Conservation (phyloP, 2,113 vertebrate species). For the Centropristis striata region DNA sequence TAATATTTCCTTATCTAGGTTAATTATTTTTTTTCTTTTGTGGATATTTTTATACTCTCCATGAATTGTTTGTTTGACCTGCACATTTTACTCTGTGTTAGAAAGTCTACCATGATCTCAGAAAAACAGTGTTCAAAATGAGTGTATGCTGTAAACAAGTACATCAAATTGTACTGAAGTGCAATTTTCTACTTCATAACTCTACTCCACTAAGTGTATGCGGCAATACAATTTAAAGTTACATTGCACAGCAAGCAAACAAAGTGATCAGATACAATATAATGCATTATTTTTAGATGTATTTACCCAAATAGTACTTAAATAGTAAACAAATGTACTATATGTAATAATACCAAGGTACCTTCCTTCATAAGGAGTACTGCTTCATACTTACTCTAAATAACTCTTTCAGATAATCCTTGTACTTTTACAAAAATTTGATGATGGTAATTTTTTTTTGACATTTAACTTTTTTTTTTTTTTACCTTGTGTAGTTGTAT, state of each 20-base stretch:
- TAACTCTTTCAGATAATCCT: not conserved
- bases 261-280: no score
- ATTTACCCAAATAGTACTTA: no score
- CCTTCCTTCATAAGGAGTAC: not conserved
- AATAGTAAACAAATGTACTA: no score
- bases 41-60: not conserved
- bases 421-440: not conserved
- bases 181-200: no score
- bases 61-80: not conserved
- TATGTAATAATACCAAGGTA: not conserved
- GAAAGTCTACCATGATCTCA: not conserved
- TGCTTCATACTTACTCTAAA: not conserved
- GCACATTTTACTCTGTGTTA: not conserved
- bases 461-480: no score
- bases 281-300: no score
- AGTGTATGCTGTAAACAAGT: no score
- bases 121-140: not conserved
- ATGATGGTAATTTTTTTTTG: not conserved
- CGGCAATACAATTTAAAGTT: no score
- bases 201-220: no score
- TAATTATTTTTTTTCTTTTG: not conserved
- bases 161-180: no score
- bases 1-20: constrained; percentile 1
- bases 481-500: not conserved
- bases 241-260: no score